Percentiles rank a stretch among this genome's conserved stretches.
phyloP scores from a whole-genome alignment of 2,113 vertebrate genomes.

The Barbus barbus region DNA sequence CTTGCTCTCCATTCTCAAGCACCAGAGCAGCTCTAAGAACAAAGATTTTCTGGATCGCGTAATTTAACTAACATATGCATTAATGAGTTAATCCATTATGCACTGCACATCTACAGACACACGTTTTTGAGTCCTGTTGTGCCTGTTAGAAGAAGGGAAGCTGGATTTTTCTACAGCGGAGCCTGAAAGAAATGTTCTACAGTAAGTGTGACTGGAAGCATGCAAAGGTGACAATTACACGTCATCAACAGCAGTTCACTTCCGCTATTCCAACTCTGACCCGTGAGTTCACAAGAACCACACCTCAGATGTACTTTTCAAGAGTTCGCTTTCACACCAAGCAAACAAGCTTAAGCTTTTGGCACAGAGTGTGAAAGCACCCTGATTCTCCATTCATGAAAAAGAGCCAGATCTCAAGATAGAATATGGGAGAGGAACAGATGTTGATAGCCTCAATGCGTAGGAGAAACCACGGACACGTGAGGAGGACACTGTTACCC shows the following conservation, averaged over 20 bases:
- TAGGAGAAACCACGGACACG: neutral
- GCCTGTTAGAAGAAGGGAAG: neutral
- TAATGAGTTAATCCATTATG: slow-evolving; percentile 49
- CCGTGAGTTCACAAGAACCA: neutral
- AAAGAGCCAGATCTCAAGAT: slow-evolving; percentile 48
- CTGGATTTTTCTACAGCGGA: neutral
- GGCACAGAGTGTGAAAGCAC: neutral
- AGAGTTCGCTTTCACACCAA: neutral
- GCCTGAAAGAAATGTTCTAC: neutral
- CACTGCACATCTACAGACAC: neutral
- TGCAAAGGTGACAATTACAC: neutral
- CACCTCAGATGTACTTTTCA: neutral
- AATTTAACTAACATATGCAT: slow-evolving; percentile 53
- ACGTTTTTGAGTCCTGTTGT: neutral
- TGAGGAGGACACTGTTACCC: neutral
- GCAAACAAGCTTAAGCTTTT: neutral
- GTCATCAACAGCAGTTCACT: neutral
- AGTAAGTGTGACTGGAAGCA: neutral
- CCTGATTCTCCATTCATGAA: slow-evolving; percentile 24
- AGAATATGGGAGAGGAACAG: slow-evolving; percentile 52
- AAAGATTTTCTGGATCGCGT: slow-evolving; percentile 3
- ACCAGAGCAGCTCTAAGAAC: slow-evolving; percentile 6
- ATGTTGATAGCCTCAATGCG: slow-evolving; percentile 50
- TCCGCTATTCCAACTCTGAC: neutral
- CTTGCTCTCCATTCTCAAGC: neutral